Evolutionary conservation across 2,888 invertebrate species (phyloP), one percentile per base, ranked within the genome.

Genomic region (Osedax frankpressi): DNA sequence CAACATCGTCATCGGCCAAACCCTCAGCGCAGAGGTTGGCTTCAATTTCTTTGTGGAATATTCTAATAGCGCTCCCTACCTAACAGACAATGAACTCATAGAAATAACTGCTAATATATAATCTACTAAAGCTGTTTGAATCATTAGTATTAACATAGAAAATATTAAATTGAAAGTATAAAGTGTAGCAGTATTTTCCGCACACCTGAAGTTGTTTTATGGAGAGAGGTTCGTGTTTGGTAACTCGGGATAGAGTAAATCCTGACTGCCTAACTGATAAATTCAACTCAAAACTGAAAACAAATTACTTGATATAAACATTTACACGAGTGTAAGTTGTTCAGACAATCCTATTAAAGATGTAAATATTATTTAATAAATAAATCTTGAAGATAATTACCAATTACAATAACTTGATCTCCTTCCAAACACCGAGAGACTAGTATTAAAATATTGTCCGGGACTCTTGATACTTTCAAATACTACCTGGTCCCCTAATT

Each of bases 381-480:
- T 59, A 59, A 59, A 14, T 59, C 59, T 11, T 65, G 19, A 26
- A 65, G 25, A 65, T 6, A 65, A 6, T 27, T 69, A 69, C 28
- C 70, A 69, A 69, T 26, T 27, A 69, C 28, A 3, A 24, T 26
- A 72, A 2, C 24, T 26, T 3, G n/a, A 14, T 30, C 29, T 6
- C n/a, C 30, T 71, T 30, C 0, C 62, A 2, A 28, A 71, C 6
- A 19, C 24, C 62, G 80, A 80, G 6, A 77, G 75, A 75, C 82
- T 82, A 70, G 82, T 82, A 73, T 84, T 84, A 76, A 82, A 80
- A 77, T 80, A 84, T 73, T 84, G 83, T 2, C 84, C 84, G 0
- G 83, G 83, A 1, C 83, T 82, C 75, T 84, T 84, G 75, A 84
- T 81, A 73, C 83, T 83, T 76, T 84, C 84, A 75, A 84, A 81